A percentile compares a stretch with the other conserved stretches of the same genome.
Evolutionary conservation across 2,113 vertebrate species (phyloP).

Genomic region (Hystrix cristata): DNA sequence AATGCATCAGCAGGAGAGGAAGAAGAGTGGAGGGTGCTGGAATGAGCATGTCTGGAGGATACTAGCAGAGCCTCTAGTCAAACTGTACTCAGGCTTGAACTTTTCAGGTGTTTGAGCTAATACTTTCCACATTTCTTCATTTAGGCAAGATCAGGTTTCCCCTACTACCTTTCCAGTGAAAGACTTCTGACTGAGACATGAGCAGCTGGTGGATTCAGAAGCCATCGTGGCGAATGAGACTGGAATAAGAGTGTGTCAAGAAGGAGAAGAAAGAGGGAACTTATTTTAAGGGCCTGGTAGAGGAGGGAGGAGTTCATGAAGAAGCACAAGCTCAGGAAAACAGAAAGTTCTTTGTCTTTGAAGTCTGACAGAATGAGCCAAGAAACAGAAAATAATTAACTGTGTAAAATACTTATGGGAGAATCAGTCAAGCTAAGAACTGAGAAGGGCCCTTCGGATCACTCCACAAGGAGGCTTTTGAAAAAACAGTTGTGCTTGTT

Average conservation of each 20-base stretch:
- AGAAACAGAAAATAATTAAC: constrained; percentile 39
- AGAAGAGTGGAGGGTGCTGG: not conserved
- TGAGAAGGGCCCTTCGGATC: constrained; percentile 53
- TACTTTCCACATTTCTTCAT: not conserved
- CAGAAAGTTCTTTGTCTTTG: not conserved
- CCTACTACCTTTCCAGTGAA: not conserved
- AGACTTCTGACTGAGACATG: not conserved
- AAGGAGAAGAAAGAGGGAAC: not conserved
- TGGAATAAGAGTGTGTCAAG: not conserved
- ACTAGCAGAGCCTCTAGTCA: not conserved
- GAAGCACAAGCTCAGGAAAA: not conserved
- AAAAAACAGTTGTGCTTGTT: constrained; percentile 17
- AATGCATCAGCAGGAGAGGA: not conserved
- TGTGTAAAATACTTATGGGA: not conserved
- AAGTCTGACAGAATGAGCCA: not conserved
- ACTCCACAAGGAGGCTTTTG: constrained; percentile 54
- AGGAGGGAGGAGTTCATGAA: not conserved
- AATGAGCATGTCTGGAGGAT: not conserved
- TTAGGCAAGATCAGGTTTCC: not conserved
- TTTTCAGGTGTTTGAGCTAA: not conserved
- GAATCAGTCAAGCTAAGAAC: not conserved
- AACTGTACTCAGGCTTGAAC: not conserved
- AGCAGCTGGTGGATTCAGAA: not conserved
- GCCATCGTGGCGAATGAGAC: not conserved
- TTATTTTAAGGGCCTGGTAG: not conserved